A percentile compares a stretch with the other conserved stretches of the same genome.
phyloP scores from a whole-genome alignment of 2,113 vertebrate species.

The Callaeas wilsoni region DNA sequence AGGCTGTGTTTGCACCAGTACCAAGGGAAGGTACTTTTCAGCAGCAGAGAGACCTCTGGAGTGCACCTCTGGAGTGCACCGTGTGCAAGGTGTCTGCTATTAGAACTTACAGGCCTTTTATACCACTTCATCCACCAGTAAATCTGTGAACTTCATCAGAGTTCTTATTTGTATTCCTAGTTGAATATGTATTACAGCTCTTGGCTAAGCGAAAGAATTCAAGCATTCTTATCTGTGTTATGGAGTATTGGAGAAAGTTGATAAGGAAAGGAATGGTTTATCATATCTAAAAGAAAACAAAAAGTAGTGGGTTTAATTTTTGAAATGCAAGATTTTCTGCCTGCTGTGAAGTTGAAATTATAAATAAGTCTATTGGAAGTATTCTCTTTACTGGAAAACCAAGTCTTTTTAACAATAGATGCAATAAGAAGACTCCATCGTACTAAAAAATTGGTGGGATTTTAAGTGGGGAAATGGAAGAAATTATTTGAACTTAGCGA shows the following conservation, averaged over 20 bases:
- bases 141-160: background rate
- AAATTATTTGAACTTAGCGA: background rate
- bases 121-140: background rate
- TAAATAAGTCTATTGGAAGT: background rate
- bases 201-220: background rate
- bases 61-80: background rate
- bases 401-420: background rate
- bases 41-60: background rate
- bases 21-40: background rate
- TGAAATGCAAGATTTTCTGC: background rate
- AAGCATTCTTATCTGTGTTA: background rate
- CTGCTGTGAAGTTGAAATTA: background rate
- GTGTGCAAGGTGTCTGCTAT: background rate
- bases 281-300: background rate
- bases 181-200: background rate
- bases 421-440: background rate
- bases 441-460: background rate
- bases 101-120: background rate
- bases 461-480: background rate
- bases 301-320: background rate
- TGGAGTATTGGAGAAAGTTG: background rate
- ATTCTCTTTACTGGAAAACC: background rate
- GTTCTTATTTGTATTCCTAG: background rate
- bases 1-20: background rate
- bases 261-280: background rate